These are phyloP conservation scores for Drosophila lowei DNA, from an alignment of 1,140 invertebrate species.

Conservation along the genomic window DNA sequence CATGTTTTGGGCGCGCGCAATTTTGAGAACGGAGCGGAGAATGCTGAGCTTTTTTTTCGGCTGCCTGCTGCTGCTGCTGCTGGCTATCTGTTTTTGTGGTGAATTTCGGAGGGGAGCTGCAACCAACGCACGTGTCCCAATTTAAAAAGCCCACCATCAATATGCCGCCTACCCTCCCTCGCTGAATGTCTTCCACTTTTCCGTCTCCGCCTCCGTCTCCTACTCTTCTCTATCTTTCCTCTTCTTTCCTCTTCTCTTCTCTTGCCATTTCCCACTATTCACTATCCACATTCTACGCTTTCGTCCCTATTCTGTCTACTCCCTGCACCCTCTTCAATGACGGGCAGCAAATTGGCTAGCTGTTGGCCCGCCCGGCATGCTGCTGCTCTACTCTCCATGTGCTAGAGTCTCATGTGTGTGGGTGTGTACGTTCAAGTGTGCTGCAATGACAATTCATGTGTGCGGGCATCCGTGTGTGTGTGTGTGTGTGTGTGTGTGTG, in stretches of 20 bases:
- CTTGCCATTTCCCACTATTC: background rate
- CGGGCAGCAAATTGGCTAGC: constrained; percentile 49
- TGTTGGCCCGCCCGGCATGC: constrained; percentile 46
- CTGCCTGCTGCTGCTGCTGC: background rate
- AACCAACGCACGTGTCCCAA: constrained; percentile 67
- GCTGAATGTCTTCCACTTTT: too few relatives aligned
- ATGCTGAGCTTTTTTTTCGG: constrained; percentile 57
- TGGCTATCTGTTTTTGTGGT: constrained; percentile 75
- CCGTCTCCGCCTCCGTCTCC: background rate
- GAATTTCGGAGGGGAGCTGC: constrained; percentile 44
- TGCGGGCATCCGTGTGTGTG: background rate
- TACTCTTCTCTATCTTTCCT: background rate
- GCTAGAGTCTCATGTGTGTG: constrained; percentile 12
- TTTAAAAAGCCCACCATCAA: constrained; percentile 44
- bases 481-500: background rate
- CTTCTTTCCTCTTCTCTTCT: too few relatives aligned
- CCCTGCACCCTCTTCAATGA: constrained; percentile 19
- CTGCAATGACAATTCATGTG: constrained; percentile 32
- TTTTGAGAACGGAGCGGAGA: constrained; percentile 11
- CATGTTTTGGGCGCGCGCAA: constrained; percentile 22
- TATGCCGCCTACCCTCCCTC: background rate
- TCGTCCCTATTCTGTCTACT: background rate
- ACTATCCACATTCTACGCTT: background rate
- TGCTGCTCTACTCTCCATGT: constrained; percentile 29
- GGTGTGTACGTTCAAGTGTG: constrained; percentile 12